These are phyloP conservation scores for Virgularia gustaviana DNA, from an alignment of 92 coral and sea anemone species.

Conservation along the genomic window DNA sequence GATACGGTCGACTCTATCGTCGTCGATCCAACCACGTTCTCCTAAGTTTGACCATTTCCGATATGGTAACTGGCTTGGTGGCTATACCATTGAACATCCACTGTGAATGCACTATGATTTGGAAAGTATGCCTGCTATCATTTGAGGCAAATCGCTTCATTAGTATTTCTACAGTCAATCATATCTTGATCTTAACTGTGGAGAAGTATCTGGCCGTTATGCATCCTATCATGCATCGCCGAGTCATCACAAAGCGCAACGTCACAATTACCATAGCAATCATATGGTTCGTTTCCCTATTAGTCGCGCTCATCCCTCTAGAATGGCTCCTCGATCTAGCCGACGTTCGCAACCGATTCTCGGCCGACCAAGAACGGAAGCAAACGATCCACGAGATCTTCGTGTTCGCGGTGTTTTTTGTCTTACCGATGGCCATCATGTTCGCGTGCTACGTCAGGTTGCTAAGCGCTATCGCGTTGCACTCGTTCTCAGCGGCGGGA, in stretches of 20 bases:
- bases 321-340: constrained; percentile 1
- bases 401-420: background rate
- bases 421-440: constrained; percentile 16
- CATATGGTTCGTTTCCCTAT: background rate
- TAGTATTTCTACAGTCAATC: constrained; percentile 16
- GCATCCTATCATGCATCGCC: background rate
- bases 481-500: background rate
- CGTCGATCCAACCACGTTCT: constrained; percentile 8
- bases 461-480: background rate
- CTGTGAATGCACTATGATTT: background rate
- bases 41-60: constrained; percentile 20
- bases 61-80: constrained; percentile 8
- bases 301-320: background rate
- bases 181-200: constrained; percentile 18
- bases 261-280: background rate
- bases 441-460: background rate
- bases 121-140: constrained; percentile 1
- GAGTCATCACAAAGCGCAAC: background rate
- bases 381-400: background rate
- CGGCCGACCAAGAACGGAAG: constrained; percentile 5
- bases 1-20: background rate
- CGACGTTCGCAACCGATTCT: background rate
- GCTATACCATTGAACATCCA: constrained; percentile 8
- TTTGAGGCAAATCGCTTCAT: constrained; percentile 12
- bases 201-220: constrained; percentile 18